Base-by-base conservation (phyloP, 2,797 vertebrate genomes). In the Holocentrus rufus region DNA sequence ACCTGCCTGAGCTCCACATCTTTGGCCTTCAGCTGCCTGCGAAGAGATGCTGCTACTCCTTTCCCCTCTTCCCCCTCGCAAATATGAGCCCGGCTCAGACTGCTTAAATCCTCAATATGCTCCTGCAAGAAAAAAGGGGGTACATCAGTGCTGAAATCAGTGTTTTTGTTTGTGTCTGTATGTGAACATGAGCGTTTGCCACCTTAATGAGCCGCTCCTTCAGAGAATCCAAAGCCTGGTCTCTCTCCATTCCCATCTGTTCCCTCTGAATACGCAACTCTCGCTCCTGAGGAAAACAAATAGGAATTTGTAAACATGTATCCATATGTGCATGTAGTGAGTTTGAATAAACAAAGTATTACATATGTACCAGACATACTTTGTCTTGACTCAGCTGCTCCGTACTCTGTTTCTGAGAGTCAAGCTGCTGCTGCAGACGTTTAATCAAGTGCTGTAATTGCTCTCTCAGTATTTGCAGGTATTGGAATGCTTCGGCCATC, bases 61-160 rank as follows among this genome's bases (percentile, higher is more conserved):
- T 72, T 81, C 1, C 64, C 83, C 4, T 77, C 85, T 3, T 59
- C 73, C 22, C 61, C 84, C 6, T 86, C 86, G 25, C 63, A 72
- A 60, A 80, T 14, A 58, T 81, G 87, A 64, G 76, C 49, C 75
- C 85, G 75, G 74, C 83, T 93, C 72, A 94, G 74, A 58, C 86
- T 79, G 69, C 92, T 91, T 54, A 95, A 62, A 87, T 95, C 94
- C 72, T 94, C 90, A 2, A 93, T 79, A 82, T 95, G 94, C 64
- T 95, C 94, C 95, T 96, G 83, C 20, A 59, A 59, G 11, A 52
- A 39, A 73, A 23, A 4, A 2, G 15, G 31, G 20, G 10, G 15
- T 8, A 36, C 0, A 36, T 30, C 2, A 60, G 46, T 44, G 47
- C 11, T 57, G 2, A 20, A 10, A 44, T 13, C 14, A 5, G 9